Evolutionary conservation across 2,113 vertebrate genomes (phyloP).

Genomic region (Eonycteris spelaea): DNA sequence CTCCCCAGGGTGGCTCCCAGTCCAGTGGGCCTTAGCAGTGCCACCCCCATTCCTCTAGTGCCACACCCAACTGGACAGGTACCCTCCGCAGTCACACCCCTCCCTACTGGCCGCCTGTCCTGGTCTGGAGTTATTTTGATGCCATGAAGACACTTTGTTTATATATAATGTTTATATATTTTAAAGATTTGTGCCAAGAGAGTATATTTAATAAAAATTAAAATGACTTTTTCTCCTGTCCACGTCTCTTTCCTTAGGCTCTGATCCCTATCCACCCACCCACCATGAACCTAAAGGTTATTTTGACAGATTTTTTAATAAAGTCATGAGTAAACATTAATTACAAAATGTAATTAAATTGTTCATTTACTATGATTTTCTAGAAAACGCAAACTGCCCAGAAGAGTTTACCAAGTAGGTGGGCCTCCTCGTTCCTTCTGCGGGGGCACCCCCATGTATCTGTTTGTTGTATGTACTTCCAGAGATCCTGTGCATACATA

Average conservation of each 20-base stretch:
- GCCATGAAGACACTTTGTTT: slow-evolving; percentile 84
- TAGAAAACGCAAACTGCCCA: neutral
- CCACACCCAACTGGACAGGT: neutral
- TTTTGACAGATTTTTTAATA: neutral
- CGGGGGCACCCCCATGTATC: neutral
- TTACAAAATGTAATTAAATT: neutral
- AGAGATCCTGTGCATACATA: neutral
- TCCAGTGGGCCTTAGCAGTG: neutral
- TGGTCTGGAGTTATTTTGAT: slow-evolving; percentile 81
- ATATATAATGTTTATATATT: slow-evolving; percentile 85
- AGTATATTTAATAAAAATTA: slow-evolving; percentile 86
- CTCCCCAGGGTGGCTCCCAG: neutral
- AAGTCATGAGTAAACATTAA: neutral
- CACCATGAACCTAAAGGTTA: neutral
- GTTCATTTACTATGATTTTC: neutral
- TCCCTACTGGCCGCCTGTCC: slow-evolving; percentile 14
- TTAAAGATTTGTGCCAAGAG: slow-evolving; percentile 85
- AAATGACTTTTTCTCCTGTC: slow-evolving; percentile 25
- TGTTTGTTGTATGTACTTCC: neutral
- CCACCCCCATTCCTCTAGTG: neutral
- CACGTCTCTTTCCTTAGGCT: neutral
- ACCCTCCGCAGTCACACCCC: neutral
- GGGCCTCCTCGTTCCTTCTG: neutral
- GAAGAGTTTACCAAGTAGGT: neutral
- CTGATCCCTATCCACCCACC: neutral